phyloP scores from a whole-genome alignment of 2,797 vertebrate genomes.

The Poecilia gillii region DNA sequence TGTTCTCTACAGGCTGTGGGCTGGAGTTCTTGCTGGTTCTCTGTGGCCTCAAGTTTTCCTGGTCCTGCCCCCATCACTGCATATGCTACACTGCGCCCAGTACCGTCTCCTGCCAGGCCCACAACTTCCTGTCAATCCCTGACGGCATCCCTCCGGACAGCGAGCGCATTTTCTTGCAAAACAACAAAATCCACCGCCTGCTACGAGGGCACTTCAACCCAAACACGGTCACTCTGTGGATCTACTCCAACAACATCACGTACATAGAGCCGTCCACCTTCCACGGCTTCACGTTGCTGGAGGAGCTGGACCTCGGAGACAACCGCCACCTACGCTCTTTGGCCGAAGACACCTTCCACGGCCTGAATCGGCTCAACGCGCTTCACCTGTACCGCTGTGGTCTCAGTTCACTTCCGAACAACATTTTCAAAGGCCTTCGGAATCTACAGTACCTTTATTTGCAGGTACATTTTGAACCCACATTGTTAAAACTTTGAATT shows the following conservation, averaged over 20 bases:
- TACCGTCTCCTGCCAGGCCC: conserved; percentile 98
- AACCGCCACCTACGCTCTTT: conserved; percentile 93
- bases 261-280: conserved; percentile 95
- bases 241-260: conserved; percentile 98
- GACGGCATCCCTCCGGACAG: conserved; percentile 95
- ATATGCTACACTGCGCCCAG: conserved; percentile 96
- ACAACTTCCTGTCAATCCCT: conserved; percentile 92
- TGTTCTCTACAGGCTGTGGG: conserved; percentile 84
- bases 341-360: conserved; percentile 94
- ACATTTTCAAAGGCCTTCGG: conserved; percentile 93
- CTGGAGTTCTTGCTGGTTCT: conserved; percentile 94
- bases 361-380: conserved; percentile 91
- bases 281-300: conserved; percentile 90
- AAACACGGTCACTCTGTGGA: conserved; percentile 94
- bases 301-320: conserved; percentile 97
- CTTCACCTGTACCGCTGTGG: conserved; percentile 96
- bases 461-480: conserved; percentile 77
- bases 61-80: conserved; percentile 93
- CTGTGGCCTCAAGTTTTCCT: conserved; percentile 87
- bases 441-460: conserved; percentile 98
- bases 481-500: neutral
- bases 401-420: conserved; percentile 89
- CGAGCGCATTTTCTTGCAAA: conserved; percentile 96
- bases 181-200: conserved; percentile 95
- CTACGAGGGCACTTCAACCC: conserved; percentile 92